phyloP scores from a whole-genome alignment of 2,888 invertebrate species.

The Bedellia somnulentella region DNA sequence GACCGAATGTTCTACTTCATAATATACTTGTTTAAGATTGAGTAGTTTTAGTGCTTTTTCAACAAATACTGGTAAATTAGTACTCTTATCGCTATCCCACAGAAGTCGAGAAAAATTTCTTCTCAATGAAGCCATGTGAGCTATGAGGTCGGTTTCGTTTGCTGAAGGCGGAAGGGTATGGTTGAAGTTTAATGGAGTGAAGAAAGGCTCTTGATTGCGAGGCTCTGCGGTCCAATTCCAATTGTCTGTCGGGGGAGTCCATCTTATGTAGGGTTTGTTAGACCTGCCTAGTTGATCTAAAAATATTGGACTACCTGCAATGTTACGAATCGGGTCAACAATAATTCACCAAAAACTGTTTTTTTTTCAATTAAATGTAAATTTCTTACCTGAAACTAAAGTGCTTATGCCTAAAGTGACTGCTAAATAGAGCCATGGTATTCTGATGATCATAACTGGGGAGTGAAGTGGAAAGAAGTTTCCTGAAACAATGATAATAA shows the following conservation, averaged over 20 bases:
- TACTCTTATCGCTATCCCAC: slow-evolving; percentile 73
- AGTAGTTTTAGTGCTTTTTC: slow-evolving; percentile 81
- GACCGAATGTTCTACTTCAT: slow-evolving; percentile 88
- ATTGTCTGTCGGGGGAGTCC: slow-evolving; percentile 46
- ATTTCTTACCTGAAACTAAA: slow-evolving; percentile 30
- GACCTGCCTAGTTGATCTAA: slow-evolving; percentile 28
- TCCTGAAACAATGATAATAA: slow-evolving; percentile 26
- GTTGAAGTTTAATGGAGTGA: slow-evolving; percentile 43
- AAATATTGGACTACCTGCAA: slow-evolving; percentile 49
- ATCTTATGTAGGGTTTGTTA: slow-evolving; percentile 42
- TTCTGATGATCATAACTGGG: slow-evolving; percentile 45
- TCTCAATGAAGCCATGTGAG: slow-evolving; percentile 43
- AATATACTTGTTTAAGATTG: slow-evolving; percentile 80
- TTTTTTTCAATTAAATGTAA: too few species aligned
- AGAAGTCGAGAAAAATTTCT: slow-evolving; percentile 63
- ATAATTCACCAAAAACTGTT: too few species aligned
- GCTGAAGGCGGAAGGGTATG: slow-evolving; percentile 54
- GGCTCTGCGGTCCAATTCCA: slow-evolving; percentile 46
- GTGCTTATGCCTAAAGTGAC: slow-evolving; percentile 17
- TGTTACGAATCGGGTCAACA: neutral
- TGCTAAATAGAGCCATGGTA: slow-evolving; percentile 35
- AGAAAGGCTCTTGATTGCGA: slow-evolving; percentile 38
- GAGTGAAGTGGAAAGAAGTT: slow-evolving; percentile 17
- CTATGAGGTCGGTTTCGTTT: slow-evolving; percentile 47
- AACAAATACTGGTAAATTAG: slow-evolving; percentile 76